These are phyloP conservation scores for Pipa parva DNA, from an alignment of 2,113 vertebrate species.

Conservation along the genomic window DNA sequence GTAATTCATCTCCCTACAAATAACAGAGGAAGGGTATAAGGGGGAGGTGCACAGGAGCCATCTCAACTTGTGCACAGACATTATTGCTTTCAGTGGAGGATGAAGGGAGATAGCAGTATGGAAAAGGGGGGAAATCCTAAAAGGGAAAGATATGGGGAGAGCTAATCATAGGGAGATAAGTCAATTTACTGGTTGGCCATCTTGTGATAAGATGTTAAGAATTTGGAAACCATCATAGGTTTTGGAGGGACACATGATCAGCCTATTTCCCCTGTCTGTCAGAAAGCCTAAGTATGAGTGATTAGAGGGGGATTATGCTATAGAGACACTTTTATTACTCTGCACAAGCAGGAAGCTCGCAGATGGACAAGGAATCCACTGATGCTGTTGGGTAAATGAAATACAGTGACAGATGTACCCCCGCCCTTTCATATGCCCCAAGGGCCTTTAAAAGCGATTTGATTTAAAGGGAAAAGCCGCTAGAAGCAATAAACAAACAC, in stretches of 20 bases:
- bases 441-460: slow-evolving; percentile 11
- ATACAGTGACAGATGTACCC: slow-evolving; percentile 19
- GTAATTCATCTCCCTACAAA: slow-evolving; percentile 25
- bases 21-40: slow-evolving; percentile 29
- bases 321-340: not conserved
- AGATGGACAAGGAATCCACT: slow-evolving; percentile 6
- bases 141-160: not conserved
- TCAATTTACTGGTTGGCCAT: slow-evolving; percentile 28
- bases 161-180: too few species aligned
- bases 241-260: not conserved
- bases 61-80: slow-evolving; percentile 24
- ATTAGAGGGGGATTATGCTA: not conserved
- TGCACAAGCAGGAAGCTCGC: not conserved
- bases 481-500: not conserved
- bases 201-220: not conserved
- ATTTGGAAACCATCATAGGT: not conserved
- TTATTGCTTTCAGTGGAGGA: slow-evolving; percentile 15
- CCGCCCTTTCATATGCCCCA: slow-evolving; percentile 11
- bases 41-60: slow-evolving; percentile 36
- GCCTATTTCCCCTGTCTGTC: not conserved
- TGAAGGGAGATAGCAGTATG: slow-evolving; percentile 9
- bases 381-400: slow-evolving; percentile 4
- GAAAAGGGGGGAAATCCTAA: not conserved
- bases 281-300: not conserved
- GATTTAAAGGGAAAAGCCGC: not conserved